phyloP scores from a whole-genome alignment of 2,797 vertebrate species.

The Adelosebastes latens region DNA sequence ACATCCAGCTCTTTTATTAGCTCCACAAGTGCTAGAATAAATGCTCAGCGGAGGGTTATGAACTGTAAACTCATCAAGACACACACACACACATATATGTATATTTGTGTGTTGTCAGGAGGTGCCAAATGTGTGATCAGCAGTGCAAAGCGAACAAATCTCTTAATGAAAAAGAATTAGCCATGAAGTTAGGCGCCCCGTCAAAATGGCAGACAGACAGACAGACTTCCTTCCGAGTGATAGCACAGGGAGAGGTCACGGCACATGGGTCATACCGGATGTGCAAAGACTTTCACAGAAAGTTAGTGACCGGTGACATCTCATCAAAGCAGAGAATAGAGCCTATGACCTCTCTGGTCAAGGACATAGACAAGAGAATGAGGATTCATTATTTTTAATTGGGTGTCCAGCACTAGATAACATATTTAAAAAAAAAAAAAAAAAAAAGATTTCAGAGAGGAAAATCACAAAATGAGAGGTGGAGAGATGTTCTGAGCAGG shows the following conservation, averaged over 20 bases:
- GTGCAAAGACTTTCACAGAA: slow-evolving; percentile 56
- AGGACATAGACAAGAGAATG: slow-evolving; percentile 56
- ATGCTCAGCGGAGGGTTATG: slow-evolving; percentile 73
- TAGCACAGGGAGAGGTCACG: slow-evolving; percentile 62
- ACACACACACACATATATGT: not conserved
- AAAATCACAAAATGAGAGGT: slow-evolving; percentile 26
- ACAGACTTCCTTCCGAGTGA: slow-evolving; percentile 58
- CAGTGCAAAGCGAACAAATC: slow-evolving; percentile 74
- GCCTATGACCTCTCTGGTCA: slow-evolving; percentile 55
- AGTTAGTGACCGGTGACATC: slow-evolving; percentile 67
- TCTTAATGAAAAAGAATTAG: slow-evolving; percentile 76
- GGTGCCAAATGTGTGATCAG: slow-evolving; percentile 79
- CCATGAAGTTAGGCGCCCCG: slow-evolving; percentile 45
- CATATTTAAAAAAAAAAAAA: not conserved
- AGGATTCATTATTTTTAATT: slow-evolving; percentile 77
- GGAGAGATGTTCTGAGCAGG: slow-evolving; percentile 13
- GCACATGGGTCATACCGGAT: slow-evolving; percentile 60
- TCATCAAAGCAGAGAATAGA: slow-evolving; percentile 68
- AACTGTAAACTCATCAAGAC: slow-evolving; percentile 70
- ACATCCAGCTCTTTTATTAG: slow-evolving; percentile 51
- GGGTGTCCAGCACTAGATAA: slow-evolving; percentile 26
- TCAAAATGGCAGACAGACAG: slow-evolving; percentile 56
- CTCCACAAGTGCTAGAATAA: slow-evolving; percentile 64
- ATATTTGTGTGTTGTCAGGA: slow-evolving; percentile 3
- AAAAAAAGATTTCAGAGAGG: not conserved